Evolutionary conservation across 1,140 invertebrate genomes (phyloP).

Genomic region (Pseudomyrmex pallidus): DNA sequence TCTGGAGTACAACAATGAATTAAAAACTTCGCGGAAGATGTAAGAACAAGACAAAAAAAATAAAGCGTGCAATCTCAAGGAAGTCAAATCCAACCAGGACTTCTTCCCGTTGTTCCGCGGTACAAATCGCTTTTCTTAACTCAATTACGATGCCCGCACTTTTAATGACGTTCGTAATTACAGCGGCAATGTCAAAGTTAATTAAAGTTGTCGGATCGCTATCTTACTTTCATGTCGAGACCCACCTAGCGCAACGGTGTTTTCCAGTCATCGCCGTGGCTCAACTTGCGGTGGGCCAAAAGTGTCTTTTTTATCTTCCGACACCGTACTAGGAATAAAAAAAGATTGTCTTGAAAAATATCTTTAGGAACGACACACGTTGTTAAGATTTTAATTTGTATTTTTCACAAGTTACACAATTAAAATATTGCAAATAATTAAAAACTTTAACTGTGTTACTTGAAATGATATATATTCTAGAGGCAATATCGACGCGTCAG

Average conservation of each 20-base stretch:
- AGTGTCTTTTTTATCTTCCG: constrained; percentile 19
- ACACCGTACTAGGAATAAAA: neutral
- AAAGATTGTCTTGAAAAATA: neutral
- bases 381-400: neutral
- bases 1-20: too few relatives aligned
- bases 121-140: constrained; percentile 75
- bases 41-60: constrained; percentile 6
- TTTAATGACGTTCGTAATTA: constrained; percentile 74
- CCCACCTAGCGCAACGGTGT: constrained; percentile 60
- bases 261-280: constrained; percentile 48
- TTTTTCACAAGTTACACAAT: neutral
- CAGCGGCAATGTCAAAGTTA: constrained; percentile 76
- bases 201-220: constrained; percentile 76
- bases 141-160: constrained; percentile 74
- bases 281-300: constrained; percentile 36
- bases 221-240: constrained; percentile 73
- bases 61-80: constrained; percentile 47
- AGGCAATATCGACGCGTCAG: neutral
- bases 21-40: neutral
- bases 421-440: neutral
- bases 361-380: too few relatives aligned
- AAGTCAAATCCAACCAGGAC: constrained; percentile 30
- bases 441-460: neutral
- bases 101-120: constrained; percentile 58
- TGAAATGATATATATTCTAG: neutral